Percentiles rank a stretch among this genome's conserved stretches.
Evolutionary conservation across 2,888 invertebrate genomes (phyloP).

Genomic region (Mesoligia furuncula): DNA sequence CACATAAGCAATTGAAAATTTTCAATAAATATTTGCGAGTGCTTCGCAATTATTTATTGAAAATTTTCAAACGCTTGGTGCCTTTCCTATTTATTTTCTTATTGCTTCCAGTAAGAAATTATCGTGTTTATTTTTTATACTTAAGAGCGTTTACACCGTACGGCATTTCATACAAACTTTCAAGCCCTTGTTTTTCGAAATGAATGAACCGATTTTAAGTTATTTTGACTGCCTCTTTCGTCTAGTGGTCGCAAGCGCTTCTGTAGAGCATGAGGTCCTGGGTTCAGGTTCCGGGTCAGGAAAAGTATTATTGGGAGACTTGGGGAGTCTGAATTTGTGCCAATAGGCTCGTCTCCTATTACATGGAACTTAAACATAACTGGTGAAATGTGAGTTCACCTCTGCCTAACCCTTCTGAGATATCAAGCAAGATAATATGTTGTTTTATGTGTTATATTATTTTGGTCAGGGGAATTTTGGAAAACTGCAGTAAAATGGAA

Average conservation of each 20-base stretch:
- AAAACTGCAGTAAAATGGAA: background rate
- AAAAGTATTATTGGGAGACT: no score
- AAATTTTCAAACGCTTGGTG: background rate
- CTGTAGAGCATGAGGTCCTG: background rate
- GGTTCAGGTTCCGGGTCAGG: no score
- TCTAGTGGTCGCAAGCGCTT: background rate
- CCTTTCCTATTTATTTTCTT: constrained; percentile 13
- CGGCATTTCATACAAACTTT: no score
- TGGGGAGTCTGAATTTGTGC: no score
- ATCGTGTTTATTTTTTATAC: background rate
- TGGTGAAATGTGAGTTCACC: no score
- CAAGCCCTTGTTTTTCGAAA: no score
- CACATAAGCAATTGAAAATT: constrained; percentile 30
- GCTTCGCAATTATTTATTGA: background rate
- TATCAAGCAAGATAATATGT: no score
- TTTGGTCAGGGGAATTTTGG: background rate
- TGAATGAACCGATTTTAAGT: no score
- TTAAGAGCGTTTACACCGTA: no score
- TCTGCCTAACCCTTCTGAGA: no score
- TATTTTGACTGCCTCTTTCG: background rate
- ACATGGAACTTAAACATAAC: no score
- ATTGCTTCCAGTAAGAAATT: constrained; percentile 21
- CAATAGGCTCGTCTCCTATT: no score
- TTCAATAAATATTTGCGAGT: constrained; percentile 29
- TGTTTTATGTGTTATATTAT: background rate